Percentiles rank a stretch among this genome's conserved stretches.
Conservation (phyloP, 2,113 vertebrate species). For the Syngnathus scovelli region DNA sequence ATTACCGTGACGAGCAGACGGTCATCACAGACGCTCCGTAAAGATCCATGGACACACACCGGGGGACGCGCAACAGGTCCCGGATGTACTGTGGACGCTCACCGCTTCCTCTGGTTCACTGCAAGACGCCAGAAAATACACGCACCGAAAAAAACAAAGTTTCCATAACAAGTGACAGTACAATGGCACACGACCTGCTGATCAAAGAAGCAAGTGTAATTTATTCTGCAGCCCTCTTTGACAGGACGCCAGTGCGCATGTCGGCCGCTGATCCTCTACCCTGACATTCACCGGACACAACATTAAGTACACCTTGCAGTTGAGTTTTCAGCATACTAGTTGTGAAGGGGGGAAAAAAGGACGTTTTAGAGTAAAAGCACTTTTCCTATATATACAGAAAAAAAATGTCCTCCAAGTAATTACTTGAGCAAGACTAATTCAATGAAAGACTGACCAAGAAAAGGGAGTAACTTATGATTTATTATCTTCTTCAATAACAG, state of each 20-base stretch:
- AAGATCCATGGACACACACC: conserved; percentile 48
- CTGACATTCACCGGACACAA: neutral
- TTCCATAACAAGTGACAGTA: conserved; percentile 19
- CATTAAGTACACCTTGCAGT: neutral
- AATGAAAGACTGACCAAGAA: no score
- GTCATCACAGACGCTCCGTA: conserved; percentile 18
- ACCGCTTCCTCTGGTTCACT: conserved; percentile 14
- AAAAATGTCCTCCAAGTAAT: neutral
- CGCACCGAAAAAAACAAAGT: neutral
- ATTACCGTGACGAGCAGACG: conserved; percentile 38
- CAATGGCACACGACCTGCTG: neutral
- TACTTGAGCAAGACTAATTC: no score
- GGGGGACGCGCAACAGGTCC: conserved; percentile 62
- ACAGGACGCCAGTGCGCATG: conserved; percentile 58
- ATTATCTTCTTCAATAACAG: neutral
- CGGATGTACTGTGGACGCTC: conserved; percentile 12
- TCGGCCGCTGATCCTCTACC: conserved; percentile 50
- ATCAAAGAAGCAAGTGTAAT: conserved; percentile 17
- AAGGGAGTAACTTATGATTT: neutral
- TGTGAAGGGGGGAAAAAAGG: no score
- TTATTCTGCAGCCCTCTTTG: conserved; percentile 29
- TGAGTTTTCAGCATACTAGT: neutral
- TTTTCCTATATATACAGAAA: no score
- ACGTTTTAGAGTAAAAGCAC: no score
- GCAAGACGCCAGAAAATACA: neutral